Evolutionary conservation across 1,140 invertebrate genomes (phyloP).

Genomic region (Micrasema minimum): DNA sequence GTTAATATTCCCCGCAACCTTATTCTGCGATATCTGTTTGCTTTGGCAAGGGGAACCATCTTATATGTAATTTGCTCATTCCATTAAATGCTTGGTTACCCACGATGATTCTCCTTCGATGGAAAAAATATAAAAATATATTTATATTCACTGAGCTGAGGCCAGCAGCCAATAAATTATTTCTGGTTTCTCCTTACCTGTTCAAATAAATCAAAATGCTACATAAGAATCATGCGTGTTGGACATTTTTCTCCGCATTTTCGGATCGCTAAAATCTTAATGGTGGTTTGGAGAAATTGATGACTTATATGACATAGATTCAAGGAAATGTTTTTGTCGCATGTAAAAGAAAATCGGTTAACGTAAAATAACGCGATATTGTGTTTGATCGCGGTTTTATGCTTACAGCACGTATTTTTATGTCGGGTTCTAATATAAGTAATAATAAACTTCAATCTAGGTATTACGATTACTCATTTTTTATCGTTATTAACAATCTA

Average conservation of each 20-base stretch:
- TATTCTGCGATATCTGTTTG: constrained; percentile 45
- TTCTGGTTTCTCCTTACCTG: constrained; percentile 41
- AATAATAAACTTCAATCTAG: too few species aligned
- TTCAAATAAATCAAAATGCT: constrained; percentile 44
- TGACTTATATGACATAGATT: too few species aligned
- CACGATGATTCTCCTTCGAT: constrained; percentile 50
- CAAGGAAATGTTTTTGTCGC: too few species aligned
- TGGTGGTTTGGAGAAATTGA: too few species aligned
- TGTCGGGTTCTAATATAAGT: too few species aligned
- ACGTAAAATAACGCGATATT: too few species aligned
- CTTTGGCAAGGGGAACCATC: constrained; percentile 41
- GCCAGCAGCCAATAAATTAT: constrained; percentile 50
- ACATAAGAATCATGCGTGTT: constrained; percentile 3
- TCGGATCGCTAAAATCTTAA: too few species aligned
- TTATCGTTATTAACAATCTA: too few species aligned
- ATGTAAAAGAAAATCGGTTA: too few species aligned
- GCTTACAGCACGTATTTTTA: too few species aligned
- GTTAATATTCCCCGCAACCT: constrained; percentile 34
- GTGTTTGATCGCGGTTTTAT: too few species aligned
- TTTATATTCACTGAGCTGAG: constrained; percentile 44
- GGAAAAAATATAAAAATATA: constrained; percentile 51
- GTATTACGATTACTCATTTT: too few species aligned
- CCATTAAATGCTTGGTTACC: constrained; percentile 53
- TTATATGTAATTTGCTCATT: constrained; percentile 54
- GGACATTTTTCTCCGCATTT: neutral